phyloP scores from a whole-genome alignment of 2,888 invertebrate genomes.

The Sinohyriopsis cumingii region DNA sequence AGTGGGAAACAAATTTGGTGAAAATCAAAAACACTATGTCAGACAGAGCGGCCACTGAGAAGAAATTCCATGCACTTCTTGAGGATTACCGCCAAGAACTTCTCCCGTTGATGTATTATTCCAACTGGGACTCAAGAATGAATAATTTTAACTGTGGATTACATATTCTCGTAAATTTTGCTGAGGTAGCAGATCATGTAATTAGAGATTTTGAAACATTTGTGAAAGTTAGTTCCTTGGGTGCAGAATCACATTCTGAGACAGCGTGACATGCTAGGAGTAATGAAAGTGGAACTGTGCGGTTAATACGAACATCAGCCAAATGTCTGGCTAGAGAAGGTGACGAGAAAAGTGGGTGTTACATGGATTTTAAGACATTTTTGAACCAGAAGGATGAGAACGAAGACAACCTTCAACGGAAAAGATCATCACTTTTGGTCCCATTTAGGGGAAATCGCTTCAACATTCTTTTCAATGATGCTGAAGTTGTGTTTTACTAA shows the following conservation, averaged over 20 bases:
- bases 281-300: slow-evolving; percentile 10
- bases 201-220: slow-evolving; percentile 13
- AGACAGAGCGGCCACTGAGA: slow-evolving; percentile 22
- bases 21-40: slow-evolving; percentile 26
- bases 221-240: slow-evolving; percentile 7
- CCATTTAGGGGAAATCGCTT: slow-evolving; percentile 5
- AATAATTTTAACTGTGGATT: slow-evolving; percentile 24
- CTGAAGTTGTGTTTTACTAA: slow-evolving; percentile 1
- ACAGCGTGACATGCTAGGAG: slow-evolving; percentile 4
- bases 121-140: slow-evolving; percentile 17
- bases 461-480: slow-evolving; percentile 10
- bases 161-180: slow-evolving; percentile 21
- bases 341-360: slow-evolving; percentile 21
- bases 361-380: too few species aligned
- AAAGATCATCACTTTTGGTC: neutral
- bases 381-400: too few species aligned
- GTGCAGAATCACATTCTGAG: slow-evolving; percentile 12
- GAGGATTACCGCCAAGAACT: slow-evolving; percentile 16
- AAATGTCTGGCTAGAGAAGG: slow-evolving; percentile 19
- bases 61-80: slow-evolving; percentile 17
- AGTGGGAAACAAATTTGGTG: slow-evolving; percentile 7
- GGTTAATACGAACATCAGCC: slow-evolving; percentile 13
- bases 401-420: neutral
- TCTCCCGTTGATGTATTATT: slow-evolving; percentile 8
- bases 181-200: slow-evolving; percentile 18